These are phyloP conservation scores for Vireo altiloquus DNA, from an alignment of 2,113 vertebrate species.

Conservation along the genomic window DNA sequence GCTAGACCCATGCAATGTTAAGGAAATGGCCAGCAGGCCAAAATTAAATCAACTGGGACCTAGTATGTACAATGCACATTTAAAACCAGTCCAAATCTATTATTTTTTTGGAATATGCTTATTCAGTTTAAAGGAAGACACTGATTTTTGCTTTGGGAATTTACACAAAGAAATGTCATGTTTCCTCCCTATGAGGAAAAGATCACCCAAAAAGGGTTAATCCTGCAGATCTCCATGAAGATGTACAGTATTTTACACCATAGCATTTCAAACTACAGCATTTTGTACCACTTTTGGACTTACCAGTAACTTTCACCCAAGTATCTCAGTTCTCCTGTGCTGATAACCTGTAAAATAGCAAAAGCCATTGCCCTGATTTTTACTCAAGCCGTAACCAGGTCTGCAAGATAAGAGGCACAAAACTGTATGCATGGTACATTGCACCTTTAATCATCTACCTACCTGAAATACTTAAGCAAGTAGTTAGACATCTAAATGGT, in stretches of 20 bases:
- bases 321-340: not conserved
- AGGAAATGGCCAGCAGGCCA: constrained; percentile 38
- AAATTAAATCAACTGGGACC: not conserved
- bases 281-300: not conserved
- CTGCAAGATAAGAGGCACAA: not conserved
- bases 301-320: not conserved
- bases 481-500: constrained; percentile 55
- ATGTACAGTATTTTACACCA: not conserved
- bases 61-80: not conserved
- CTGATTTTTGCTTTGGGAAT: not conserved
- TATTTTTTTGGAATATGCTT: not conserved
- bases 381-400: constrained; percentile 12
- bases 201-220: not conserved
- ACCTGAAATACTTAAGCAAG: constrained; percentile 31
- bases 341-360: not conserved
- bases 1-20: constrained; percentile 15
- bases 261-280: not conserved
- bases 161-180: not conserved
- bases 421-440: constrained; percentile 58
- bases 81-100: not conserved
- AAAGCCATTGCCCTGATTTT: constrained; percentile 28
- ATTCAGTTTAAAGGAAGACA: not conserved
- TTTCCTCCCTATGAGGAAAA: not conserved
- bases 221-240: not conserved
- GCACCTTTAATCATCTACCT: constrained; percentile 63